Conservation (phyloP, 2,888 invertebrate species). For the Gastracanthus pulcherrimus region DNA sequence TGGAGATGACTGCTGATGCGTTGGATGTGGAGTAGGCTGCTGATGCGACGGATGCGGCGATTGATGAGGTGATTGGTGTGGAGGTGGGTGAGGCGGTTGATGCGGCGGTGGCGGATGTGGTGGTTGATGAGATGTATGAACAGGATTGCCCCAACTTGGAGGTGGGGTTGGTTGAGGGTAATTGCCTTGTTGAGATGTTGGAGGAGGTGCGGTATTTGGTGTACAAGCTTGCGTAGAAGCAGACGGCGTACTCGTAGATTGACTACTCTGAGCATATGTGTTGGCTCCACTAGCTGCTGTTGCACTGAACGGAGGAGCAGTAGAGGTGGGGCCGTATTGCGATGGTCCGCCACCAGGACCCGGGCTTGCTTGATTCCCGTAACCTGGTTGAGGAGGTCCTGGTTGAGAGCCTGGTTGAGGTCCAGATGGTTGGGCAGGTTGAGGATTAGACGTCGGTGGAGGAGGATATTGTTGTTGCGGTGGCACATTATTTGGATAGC, state of each 20-base stretch:
- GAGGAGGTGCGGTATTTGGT: conserved; percentile 78
- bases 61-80: conserved; percentile 73
- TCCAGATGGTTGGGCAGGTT: conserved; percentile 70
- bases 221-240: conserved; percentile 81
- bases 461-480: conserved; percentile 77
- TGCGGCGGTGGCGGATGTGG: conserved; percentile 75
- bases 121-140: conserved; percentile 76
- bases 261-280: conserved; percentile 75
- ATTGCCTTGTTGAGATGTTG: conserved; percentile 74
- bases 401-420: conserved; percentile 80
- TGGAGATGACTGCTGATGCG: conserved; percentile 72
- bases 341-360: conserved; percentile 71
- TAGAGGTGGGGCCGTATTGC: conserved; percentile 75
- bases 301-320: conserved; percentile 75
- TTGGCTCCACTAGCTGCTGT: conserved; percentile 70
- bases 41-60: conserved; percentile 72
- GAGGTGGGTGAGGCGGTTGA: conserved; percentile 70
- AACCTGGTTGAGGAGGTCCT: conserved; percentile 77
- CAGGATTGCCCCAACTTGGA: conserved; percentile 81
- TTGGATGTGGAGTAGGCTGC: conserved; percentile 74
- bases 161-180: conserved; percentile 81
- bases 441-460: conserved; percentile 77
- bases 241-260: conserved; percentile 76
- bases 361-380: conserved; percentile 80
- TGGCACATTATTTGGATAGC: conserved; percentile 77